These are phyloP conservation scores for Patagioenas fasciata DNA, from an alignment of 2,113 vertebrate species.

Conservation along the genomic window DNA sequence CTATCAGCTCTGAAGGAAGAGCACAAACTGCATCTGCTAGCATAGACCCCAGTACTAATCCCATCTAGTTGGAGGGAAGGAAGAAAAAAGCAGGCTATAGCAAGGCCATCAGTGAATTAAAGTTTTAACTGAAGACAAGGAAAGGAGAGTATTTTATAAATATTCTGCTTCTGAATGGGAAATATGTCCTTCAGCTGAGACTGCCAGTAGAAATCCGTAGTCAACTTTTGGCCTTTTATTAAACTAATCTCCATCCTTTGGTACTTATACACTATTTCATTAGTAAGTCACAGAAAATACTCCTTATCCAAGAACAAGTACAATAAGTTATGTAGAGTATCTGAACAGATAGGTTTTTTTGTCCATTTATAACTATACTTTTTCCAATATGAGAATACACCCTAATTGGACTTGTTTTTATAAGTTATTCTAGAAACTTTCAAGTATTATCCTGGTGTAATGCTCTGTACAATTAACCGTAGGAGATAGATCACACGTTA, in stretches of 20 bases:
- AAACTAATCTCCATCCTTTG: not conserved
- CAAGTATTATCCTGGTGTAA: not conserved
- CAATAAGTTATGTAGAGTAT: not conserved
- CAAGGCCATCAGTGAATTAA: not conserved
- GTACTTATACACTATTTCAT: not conserved
- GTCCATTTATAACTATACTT: not conserved
- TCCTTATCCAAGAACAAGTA: not conserved
- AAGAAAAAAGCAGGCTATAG: not conserved
- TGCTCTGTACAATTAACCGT: not conserved
- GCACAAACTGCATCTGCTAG: not conserved
- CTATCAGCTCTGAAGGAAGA: not conserved
- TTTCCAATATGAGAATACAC: not conserved
- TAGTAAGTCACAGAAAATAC: not conserved
- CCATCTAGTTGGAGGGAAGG: rapidly evolving
- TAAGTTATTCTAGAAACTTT: not conserved
- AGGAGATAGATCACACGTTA: not conserved
- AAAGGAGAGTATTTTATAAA: not conserved
- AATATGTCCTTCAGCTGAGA: not conserved
- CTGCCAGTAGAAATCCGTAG: not conserved
- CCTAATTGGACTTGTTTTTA: not conserved
- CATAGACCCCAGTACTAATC: not conserved
- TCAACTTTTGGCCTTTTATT: too few relatives aligned
- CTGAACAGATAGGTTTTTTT: not conserved
- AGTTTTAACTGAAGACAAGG: not conserved
- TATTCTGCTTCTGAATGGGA: not conserved